Evolutionary conservation across 30 jellyfish, hydroid and myxozoan genomes (phyloP), one percentile per base, ranked within the genome.

Genomic region (Phacellophora camtschatica): DNA sequence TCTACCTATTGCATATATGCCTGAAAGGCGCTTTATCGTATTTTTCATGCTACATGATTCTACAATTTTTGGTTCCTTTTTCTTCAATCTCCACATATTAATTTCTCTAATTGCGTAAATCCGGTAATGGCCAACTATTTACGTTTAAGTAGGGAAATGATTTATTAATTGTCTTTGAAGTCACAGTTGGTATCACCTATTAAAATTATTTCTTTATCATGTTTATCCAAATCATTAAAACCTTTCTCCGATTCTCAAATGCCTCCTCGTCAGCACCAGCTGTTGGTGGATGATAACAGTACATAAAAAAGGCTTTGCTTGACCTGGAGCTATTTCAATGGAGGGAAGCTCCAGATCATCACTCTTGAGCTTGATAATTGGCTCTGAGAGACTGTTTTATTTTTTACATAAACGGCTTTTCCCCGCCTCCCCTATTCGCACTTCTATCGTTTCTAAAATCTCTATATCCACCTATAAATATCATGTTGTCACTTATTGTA

Each of bases 31-130:
- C 31, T 50, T 74, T 74, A 15, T 74, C 78, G 36, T 50, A 74
- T 74, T 74, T 55, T 24, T 74, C 76, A 51, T 55, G 78, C 46
- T 58, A 66, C 43, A 55, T 31, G 87, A 27, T 15, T 48, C 86
- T 25, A 73, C 41, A 30, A 73, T 8, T 48, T 51, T 53, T 55
- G n/a, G n/a, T 51, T 59, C 74, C 42, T 59, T 28, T 59, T 59
- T 59, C 42, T 59, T 28, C 19, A 59, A n/a, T 59, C 74, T 28
- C 46, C 46, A 19, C 41, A 22, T 25, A 65, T 35, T n/a, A n/a
- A n/a, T n/a, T n/a, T n/a, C n/a, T n/a, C n/a, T n/a, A n/a, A n/a
- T n/a, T n/a, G n/a, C n/a, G n/a, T n/a, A n/a, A n/a, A n/a, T n/a
- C n/a, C n/a, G n/a, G n/a, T n/a, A n/a, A n/a, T n/a, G n/a, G n/a